Evolutionary conservation across 2,888 invertebrate species (phyloP), one percentile per base, ranked within the genome.

Genomic region (Cataglyphis albicans): DNA sequence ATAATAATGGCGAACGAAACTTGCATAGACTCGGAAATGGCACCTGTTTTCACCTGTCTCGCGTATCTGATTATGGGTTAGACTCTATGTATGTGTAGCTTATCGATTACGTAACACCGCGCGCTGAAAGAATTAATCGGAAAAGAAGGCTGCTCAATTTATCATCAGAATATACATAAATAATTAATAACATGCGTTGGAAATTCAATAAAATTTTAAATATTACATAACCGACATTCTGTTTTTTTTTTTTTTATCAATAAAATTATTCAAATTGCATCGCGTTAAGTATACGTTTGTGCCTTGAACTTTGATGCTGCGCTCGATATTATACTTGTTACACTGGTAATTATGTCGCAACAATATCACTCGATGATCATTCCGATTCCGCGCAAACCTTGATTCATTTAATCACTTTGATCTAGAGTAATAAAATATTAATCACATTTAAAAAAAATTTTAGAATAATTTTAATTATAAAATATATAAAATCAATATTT

Each of bases 241-340:
- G 29, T 29, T 1, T 29, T 29, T 29, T 29, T 52, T 48, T 52
- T 52, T n/a, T 61, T 61, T n/a, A 61, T 12, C 41, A 32, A 5
- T 12, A n/a, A 35, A 75, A 38, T 57, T 76, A 59, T 55, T 44
- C 44, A 18, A 68, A 59, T 64, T 59, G 59, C 44, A 59, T 72
- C 59, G 73, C 25, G 41, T 57, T 68, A 68, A 29, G n/a, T 21
- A 48, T 48, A 68, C 32, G 29, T 44, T 18, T 41, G 32, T 44
- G 59, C 78, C 78, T 80, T 80, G 78, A 80, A 80, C 78, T 80
- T 80, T 80, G 78, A 72, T 72, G 73, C 73, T 72, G 73, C 25
- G 41, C 78, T 80, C 59, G 59, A 59, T 80, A 72, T 80, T 72
- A 72, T 72, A 35, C 41, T 59, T 35, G 32, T 59, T 57, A 12